Evolutionary conservation across 2,113 vertebrate genomes (phyloP), one percentile per base, ranked within the genome.

Genomic region (Hyla sarda): DNA sequence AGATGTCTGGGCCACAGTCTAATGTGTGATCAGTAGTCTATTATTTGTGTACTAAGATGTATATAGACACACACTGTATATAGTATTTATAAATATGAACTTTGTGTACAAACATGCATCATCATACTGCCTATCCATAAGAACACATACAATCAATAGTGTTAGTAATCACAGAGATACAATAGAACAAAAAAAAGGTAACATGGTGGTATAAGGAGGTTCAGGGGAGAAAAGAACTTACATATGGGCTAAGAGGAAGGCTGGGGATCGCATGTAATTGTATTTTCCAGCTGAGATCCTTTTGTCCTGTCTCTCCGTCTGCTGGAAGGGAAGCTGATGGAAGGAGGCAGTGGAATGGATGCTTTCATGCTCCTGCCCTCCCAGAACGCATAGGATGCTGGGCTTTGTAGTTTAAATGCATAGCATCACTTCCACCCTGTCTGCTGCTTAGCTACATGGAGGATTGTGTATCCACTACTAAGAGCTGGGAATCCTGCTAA

Each of bases 301-400:
- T 89, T 65, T 41, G 28, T 77, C 32, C 85, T 82, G 54, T 34
- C 60, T 85, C 1, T 3, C 87, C 87, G 45, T 16, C n/a, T 58
- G 0, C 4, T 83, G 89, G 86, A 80, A 88, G 87, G 50, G 77
- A 82, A 62, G 28, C 73, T 84, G 4, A 82, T 82, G 65, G 56
- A 67, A 48, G 56, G 72, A 54, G 65, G 87, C 54, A 73, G 56
- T 78, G 65, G 48, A 73, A 69, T 17, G 14, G 14, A 17, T 75
- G 69, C 17, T 52, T 60, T 48, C 30, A 1, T 7, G 86, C 77
- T 84, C 14, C 28, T 80, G 50, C 58, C 47, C 74, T 67, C 12
- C 0, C 0, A 71, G 50, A 13, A 62, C 10, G 58, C 77, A 67
- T 25, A 89, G 78, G 54, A 85, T 28, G 23, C 60, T 60, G 11